Conservation (phyloP, 2,797 vertebrate species). For the Danio kyathit region DNA sequence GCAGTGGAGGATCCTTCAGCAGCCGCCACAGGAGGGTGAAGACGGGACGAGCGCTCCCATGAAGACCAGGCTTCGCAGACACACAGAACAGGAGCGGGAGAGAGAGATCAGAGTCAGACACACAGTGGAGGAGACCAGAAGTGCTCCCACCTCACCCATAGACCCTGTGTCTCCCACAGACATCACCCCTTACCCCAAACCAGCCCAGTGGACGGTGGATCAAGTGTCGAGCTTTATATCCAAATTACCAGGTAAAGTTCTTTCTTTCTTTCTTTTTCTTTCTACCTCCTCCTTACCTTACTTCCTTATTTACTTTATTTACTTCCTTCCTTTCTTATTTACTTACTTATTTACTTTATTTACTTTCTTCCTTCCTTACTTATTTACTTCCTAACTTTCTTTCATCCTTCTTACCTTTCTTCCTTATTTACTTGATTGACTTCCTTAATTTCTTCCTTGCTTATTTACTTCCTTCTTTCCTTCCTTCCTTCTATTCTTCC, state of each 20-base stretch:
- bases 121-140: constrained; percentile 79
- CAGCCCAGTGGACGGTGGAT: constrained; percentile 92
- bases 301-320: no score
- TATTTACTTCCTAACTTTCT: no score
- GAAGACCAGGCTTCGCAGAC: constrained; percentile 88
- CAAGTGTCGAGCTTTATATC: constrained; percentile 94
- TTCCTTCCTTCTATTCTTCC: no score
- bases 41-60: constrained; percentile 83
- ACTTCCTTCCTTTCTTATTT: no score
- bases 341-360: no score
- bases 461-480: no score
- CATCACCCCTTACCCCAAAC: constrained; percentile 77
- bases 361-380: no score
- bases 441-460: no score
- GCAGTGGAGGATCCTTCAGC: constrained; percentile 65
- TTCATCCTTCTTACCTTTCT: no score
- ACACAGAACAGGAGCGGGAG: constrained; percentile 80
- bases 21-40: constrained; percentile 69
- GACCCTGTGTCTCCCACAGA: constrained; percentile 72
- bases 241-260: constrained; percentile 88
- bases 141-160: constrained; percentile 74
- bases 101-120: constrained; percentile 83
- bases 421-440: no score
- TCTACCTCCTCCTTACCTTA: no score
- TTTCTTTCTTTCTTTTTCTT: not conserved